Percentiles rank a stretch among this genome's conserved stretches.
These are phyloP conservation scores for Idaea biselata DNA, from an alignment of 2,888 invertebrate genomes.

Conservation along the genomic window DNA sequence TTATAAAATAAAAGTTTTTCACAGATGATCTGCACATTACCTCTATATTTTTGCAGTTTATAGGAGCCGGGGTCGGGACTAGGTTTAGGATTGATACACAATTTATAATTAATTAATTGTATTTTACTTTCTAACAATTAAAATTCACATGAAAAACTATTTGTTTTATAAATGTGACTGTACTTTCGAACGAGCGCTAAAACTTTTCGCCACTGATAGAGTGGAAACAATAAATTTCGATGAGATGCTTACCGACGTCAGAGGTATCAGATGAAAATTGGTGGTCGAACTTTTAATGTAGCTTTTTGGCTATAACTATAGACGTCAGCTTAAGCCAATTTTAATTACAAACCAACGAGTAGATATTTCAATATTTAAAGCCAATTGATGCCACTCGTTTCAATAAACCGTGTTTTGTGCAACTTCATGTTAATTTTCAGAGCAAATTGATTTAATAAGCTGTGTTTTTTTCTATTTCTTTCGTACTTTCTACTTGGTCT, in stretches of 20 bases:
- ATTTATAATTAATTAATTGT: too few relatives aligned
- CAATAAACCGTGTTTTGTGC: constrained; percentile 6
- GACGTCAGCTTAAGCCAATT: constrained; percentile 54
- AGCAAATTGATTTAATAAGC: neutral
- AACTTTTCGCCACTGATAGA: constrained; percentile 11
- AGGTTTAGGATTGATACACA: too few relatives aligned
- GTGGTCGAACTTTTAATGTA: constrained; percentile 47
- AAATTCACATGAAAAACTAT: too few relatives aligned
- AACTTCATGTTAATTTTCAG: neutral
- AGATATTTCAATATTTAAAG: constrained; percentile 26
- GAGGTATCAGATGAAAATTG: constrained; percentile 32
- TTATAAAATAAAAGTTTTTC: neutral
- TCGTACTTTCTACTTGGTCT: too few relatives aligned
- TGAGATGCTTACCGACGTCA: constrained; percentile 32
- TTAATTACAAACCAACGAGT: constrained; percentile 50
- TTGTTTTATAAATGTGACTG: neutral
- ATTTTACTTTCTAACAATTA: too few relatives aligned
- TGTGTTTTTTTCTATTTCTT: too few relatives aligned
- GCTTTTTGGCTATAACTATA: constrained; percentile 41
- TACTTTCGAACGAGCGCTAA: constrained; percentile 2
- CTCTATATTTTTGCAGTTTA: too few relatives aligned
- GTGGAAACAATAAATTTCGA: constrained; percentile 29
- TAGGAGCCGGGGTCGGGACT: too few relatives aligned
- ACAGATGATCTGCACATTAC: neutral
- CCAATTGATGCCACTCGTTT: constrained; percentile 22